These are phyloP conservation scores for Pteropus alecto DNA, from an alignment of 2,113 vertebrate genomes.

Conservation along the genomic window DNA sequence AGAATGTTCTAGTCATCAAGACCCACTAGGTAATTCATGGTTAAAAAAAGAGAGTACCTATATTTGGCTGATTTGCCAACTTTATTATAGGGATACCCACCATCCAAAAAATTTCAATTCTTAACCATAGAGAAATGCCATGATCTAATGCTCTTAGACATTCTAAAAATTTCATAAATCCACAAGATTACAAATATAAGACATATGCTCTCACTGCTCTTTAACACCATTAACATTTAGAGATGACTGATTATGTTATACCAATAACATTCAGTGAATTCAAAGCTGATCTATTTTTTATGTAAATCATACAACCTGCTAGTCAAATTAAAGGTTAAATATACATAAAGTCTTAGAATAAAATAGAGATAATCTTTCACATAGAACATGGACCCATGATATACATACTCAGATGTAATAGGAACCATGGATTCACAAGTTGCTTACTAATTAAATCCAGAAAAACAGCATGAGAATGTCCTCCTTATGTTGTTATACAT, in stretches of 20 bases:
- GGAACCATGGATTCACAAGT: conserved; percentile 57
- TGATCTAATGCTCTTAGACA: conserved; percentile 64
- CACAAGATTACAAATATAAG: conserved; percentile 84
- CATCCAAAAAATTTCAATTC: conserved; percentile 56
- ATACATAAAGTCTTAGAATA: conserved; percentile 86
- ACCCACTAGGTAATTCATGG: conserved; percentile 33
- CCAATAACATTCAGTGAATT: conserved; percentile 83
- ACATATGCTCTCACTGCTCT: conserved; percentile 84
- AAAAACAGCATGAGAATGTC: conserved; percentile 28
- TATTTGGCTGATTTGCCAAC: conserved; percentile 43
- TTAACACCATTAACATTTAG: conserved; percentile 88
- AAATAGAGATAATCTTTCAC: conserved; percentile 79
- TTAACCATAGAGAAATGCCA: conserved; percentile 54
- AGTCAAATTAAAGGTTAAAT: conserved; percentile 89
- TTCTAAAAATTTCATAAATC: conserved; percentile 81
- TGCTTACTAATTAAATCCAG: conserved; percentile 61
- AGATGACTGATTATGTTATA: conserved; percentile 83
- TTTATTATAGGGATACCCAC: conserved; percentile 55
- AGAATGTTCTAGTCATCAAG: conserved; percentile 38
- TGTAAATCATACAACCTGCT: conserved; percentile 85
- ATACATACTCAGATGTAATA: conserved; percentile 62
- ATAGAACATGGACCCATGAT: conserved; percentile 65
- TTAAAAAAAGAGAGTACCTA: conserved; percentile 51
- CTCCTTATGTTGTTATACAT: conserved; percentile 40
- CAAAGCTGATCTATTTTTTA: conserved; percentile 87